Conservation (phyloP, 2,888 invertebrate species). For the Agrochola circellaris region DNA sequence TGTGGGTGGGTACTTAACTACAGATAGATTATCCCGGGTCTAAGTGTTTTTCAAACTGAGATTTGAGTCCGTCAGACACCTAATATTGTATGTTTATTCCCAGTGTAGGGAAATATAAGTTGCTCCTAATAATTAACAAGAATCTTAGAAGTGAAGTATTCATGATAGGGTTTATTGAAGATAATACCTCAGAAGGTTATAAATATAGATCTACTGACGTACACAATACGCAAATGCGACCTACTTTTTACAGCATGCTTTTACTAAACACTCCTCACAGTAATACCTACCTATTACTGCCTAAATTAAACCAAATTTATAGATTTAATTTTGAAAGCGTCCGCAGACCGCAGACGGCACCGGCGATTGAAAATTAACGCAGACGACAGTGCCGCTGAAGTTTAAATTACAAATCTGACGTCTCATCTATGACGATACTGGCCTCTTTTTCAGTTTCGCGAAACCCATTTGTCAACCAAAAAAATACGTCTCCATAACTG, state of each 20-base stretch:
- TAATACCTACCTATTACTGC: neutral
- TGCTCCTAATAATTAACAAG: neutral
- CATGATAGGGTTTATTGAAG: neutral
- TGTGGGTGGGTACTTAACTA: neutral
- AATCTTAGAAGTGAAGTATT: neutral
- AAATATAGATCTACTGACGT: neutral
- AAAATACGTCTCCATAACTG: too few relatives aligned
- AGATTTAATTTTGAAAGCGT: neutral
- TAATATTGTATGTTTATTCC: neutral
- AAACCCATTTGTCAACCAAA: neutral
- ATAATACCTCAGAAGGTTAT: neutral
- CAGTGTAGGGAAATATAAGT: neutral
- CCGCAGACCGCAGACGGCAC: neutral
- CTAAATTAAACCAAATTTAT: neutral
- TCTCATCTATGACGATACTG: neutral
- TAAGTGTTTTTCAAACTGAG: neutral
- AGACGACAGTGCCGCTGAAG: neutral
- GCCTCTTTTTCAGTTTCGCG: neutral
- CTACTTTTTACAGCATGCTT: neutral
- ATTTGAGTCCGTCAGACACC: neutral
- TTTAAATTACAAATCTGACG: neutral
- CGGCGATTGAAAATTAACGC: neutral
- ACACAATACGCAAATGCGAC: neutral
- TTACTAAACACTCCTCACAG: neutral
- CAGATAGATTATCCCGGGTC: too few relatives aligned